These are phyloP conservation scores for Diachrysia chrysitis DNA, from an alignment of 2,888 invertebrate species.

Conservation along the genomic window DNA sequence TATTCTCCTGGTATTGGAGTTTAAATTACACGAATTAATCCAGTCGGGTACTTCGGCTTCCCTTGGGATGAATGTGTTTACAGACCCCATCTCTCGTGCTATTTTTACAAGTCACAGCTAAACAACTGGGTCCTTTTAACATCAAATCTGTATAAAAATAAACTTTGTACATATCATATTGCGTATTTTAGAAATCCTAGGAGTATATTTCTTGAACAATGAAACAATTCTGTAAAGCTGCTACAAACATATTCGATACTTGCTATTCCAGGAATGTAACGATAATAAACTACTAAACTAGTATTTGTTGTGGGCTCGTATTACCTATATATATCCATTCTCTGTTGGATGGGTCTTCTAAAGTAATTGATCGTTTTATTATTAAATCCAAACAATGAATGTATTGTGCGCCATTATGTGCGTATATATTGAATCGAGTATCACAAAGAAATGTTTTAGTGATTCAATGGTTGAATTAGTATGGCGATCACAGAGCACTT, in stretches of 20 bases:
- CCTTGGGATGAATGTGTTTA: slow-evolving; percentile 73
- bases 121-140: slow-evolving; percentile 9
- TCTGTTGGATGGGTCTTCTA: slow-evolving; percentile 7
- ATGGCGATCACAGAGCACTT: slow-evolving; percentile 87
- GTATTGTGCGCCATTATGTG: slow-evolving; percentile 56
- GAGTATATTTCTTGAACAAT: slow-evolving; percentile 28
- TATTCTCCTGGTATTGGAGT: slow-evolving; percentile 83
- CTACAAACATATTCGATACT: slow-evolving; percentile 17
- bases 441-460: slow-evolving; percentile 75
- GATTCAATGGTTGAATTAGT: slow-evolving; percentile 83
- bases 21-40: slow-evolving; percentile 86
- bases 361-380: slow-evolving; percentile 31
- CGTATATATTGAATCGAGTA: slow-evolving; percentile 52
- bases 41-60: slow-evolving; percentile 71
- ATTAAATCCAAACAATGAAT: slow-evolving; percentile 42
- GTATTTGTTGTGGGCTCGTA: neutral
- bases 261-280: neutral
- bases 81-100: slow-evolving; percentile 60
- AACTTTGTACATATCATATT: neutral
- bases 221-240: slow-evolving; percentile 35
- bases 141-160: slow-evolving; percentile 22
- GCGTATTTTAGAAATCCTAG: slow-evolving; percentile 12
- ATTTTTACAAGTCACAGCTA: slow-evolving; percentile 55
- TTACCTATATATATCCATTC: slow-evolving; percentile 8
- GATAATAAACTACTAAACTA: neutral